Evolutionary conservation across 2,888 invertebrate genomes (phyloP), one percentile per base, ranked within the genome.

Genomic region (Ochropleura plecta): DNA sequence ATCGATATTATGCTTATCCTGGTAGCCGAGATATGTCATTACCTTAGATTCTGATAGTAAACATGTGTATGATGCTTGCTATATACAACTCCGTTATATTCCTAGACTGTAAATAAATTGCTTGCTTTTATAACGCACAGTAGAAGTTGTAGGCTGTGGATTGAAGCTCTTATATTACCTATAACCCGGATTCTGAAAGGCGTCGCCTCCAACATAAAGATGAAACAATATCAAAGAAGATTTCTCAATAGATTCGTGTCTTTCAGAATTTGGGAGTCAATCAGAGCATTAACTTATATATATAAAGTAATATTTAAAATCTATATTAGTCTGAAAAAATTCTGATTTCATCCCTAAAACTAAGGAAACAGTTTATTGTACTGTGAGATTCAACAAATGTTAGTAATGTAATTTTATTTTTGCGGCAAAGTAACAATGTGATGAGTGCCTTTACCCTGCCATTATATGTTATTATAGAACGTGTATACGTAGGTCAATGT

Each of bases 121-220:
- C 76, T 86, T 84, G 83, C 75, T 83, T 77, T 79, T 82, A 55
- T 59, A 85, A 84, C 77, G 75, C 84, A 87, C 70, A 81, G 72
- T 81, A 80, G 53, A 86, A 77, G 84, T 71, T 80, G 64, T 84
- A 84, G 78, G 79, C 86, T 86, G 86, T 87, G 84, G 75, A 80
- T 78, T 65, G n/a, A 71, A 44, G 73, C 68, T 77, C 75, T 10
- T 42, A 55, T 63, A 42, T 16, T 46, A n/a, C n/a, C n/a, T n/a
- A 42, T 18, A 16, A 46, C 12, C 60, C 9, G 16, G 42, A 12
- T 48, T 20, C 40, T 82, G 63, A 68, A 49, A 53, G 42, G n/a
- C n/a, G 30, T 53, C n/a, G 30, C 10, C 16, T 16, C 18, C 18
- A 49, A 46, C 6, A 40, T 5, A 59, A 9, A 44, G 14, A 14